Conservation (phyloP, 2,888 invertebrate species). For the Lapara coniferarum region DNA sequence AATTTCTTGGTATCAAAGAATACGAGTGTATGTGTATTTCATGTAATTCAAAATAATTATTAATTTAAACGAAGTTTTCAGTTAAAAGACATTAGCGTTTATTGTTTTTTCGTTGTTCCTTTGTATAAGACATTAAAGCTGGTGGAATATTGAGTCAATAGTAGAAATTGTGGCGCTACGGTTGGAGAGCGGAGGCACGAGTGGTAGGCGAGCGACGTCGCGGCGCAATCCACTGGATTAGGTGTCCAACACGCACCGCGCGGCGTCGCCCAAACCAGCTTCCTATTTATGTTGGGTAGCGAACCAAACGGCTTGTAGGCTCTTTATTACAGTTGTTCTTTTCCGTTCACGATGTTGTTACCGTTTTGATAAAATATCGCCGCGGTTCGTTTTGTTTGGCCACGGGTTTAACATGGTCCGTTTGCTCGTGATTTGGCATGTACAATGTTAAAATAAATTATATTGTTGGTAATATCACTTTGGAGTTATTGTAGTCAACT, state of each 20-base stretch:
- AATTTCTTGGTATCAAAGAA: slow-evolving; percentile 45
- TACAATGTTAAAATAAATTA: slow-evolving; percentile 13
- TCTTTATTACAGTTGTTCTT: slow-evolving; percentile 82
- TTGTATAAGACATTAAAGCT: slow-evolving; percentile 7
- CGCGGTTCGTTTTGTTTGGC: slow-evolving; percentile 62
- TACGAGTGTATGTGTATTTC: slow-evolving; percentile 14
- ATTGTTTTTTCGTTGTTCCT: neutral
- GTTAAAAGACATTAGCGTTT: neutral
- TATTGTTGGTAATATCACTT: slow-evolving; percentile 16
- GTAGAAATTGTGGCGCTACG: slow-evolving; percentile 61
- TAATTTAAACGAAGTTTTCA: slow-evolving; percentile 11
- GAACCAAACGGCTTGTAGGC: slow-evolving; percentile 81
- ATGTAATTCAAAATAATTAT: slow-evolving; percentile 29
- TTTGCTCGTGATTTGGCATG: slow-evolving; percentile 27
- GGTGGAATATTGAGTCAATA: slow-evolving; percentile 62
- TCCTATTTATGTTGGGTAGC: slow-evolving; percentile 77
- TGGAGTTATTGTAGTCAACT: neutral
- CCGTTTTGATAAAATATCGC: slow-evolving; percentile 72
- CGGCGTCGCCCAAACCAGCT: slow-evolving; percentile 59
- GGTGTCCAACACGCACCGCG: slow-evolving; percentile 73
- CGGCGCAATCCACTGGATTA: slow-evolving; percentile 76
- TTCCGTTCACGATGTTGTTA: slow-evolving; percentile 75
- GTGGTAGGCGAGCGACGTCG: slow-evolving; percentile 55
- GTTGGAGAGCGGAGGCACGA: slow-evolving; percentile 44
- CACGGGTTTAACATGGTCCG: slow-evolving; percentile 48